Evolutionary conservation across 2,113 vertebrate species (phyloP).

Genomic region (Passer montanus): DNA sequence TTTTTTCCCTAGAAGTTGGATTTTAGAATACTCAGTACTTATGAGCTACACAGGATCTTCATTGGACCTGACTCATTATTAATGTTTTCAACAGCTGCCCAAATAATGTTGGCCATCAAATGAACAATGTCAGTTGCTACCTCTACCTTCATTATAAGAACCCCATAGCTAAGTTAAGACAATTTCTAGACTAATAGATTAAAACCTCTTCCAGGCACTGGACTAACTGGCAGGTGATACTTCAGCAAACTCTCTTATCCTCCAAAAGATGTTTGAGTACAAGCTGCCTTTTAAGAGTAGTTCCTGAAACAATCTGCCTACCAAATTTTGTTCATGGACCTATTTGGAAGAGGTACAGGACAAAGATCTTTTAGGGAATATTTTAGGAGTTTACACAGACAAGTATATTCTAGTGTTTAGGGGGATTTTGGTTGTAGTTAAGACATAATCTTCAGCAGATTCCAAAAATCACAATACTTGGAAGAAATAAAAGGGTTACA

Average conservation of each 20-base stretch:
- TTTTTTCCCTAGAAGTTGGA: background rate
- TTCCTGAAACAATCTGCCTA: background rate
- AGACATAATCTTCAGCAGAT: background rate
- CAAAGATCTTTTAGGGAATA: background rate
- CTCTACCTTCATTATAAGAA: background rate
- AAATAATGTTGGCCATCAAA: background rate
- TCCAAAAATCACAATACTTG: background rate
- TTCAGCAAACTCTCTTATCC: background rate
- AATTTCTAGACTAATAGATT: background rate
- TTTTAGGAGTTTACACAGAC: background rate
- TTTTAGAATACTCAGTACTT: background rate
- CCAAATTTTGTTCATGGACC: background rate
- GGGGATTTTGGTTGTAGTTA: background rate
- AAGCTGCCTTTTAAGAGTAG: background rate
- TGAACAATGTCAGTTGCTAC: background rate
- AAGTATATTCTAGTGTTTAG: background rate
- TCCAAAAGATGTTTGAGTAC: background rate
- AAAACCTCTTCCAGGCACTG: background rate
- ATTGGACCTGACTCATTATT: background rate
- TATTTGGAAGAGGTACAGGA: background rate
- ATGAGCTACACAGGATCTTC: background rate
- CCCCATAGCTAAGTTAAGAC: background rate
- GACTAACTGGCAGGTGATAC: background rate
- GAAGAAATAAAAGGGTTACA: background rate
- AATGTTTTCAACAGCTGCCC: background rate